Base-by-base conservation (phyloP, 2,888 invertebrate species). In the Agrypnus murinus region DNA sequence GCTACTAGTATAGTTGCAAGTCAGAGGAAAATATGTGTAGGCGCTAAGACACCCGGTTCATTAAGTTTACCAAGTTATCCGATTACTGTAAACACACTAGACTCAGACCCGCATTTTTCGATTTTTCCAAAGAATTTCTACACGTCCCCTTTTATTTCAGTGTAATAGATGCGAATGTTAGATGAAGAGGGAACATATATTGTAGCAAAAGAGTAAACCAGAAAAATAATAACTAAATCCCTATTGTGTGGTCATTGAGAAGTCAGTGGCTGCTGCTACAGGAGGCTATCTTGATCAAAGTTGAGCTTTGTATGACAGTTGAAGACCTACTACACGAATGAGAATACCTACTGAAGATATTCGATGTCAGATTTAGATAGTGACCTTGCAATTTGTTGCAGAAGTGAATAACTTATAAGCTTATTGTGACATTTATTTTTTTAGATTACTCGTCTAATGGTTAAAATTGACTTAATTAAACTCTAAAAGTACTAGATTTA, bases 351-450 rank as follows among this genome's bases (percentile, higher is more conserved):
- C 55, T 55, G 55, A 55, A 74, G 74, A 74, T 77, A 74, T 77
- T 75, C 71, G 79, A 78, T 79, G 80, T 81, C 79, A 77, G 80
- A 79, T 80, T 78, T 77, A 78, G 81, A 81, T 81, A 80, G 78
- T 81, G 81, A 81, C 80, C 74, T 71, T 77, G 80, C 81, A 78
- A 80, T 81, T 79, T 77, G 70, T 74, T 72, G 69, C 72, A 73
- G 57, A 55, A 55, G 55, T 36, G 55, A 17, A 55, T 55, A 55
- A 14, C 55, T 12, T 36, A 55, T 43, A 55, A 53, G 50, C 66
- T 50, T 60, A 67, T 32, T 40, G 34, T 67, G 59, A 67, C 60
- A 58, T 50, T 48, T 66, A n/a, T n/a, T n/a, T n/a, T n/a, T n/a
- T 2, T 25, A 3, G 25, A 25, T 25, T 25, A 25, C 25, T 25